Evolutionary conservation across 2,113 vertebrate species (phyloP), one percentile per base, ranked within the genome.

Genomic region (Amblyopsis rosae): DNA sequence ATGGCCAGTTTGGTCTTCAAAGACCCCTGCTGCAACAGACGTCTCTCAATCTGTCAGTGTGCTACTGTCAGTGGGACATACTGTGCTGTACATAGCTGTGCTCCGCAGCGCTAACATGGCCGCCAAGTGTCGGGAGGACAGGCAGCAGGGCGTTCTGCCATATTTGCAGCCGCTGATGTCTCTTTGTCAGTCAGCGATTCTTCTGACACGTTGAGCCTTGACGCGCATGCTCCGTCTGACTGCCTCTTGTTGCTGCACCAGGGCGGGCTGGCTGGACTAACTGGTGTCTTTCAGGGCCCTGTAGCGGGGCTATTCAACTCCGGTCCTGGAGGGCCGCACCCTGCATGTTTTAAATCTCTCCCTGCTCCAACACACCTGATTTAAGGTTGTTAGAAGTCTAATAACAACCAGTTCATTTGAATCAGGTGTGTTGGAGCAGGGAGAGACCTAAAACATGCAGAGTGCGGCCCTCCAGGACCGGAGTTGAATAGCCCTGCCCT

Each of bases 1-100:
- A 41, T 41, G 35, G 5, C 35, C 35, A 41, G 6, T 41, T 41
- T 77, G 77, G 77, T 79, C 77, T 79, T 77, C 80, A 81, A 49
- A 85, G 67, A 13, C 67, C 58, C 74, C 65, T 0, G 51, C 60
- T 62, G 79, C 67, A 69, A 65, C 67, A 0, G 41, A 7, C 16
- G 35, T 41, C 9, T 35, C 74, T 77, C 50, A 0, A 0, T 32
- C 35, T 75, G 79, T 67, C 60, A 51, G 62, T 45, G 46, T 17
- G 50, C 61, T 41, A 19, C 26, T 26, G n/a, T 53, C n/a, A 53
- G 49, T 63, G 74, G n/a, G n/a, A n/a, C n/a, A n/a, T n/a, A n/a
- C n/a, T n/a, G n/a, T n/a, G n/a, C n/a, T n/a, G 26, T 26, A 73
- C 51, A 57, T 11, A 61, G 46, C 56, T 54, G 35, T 12, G 0